Conservation (phyloP, 2,113 vertebrate genomes). For the Coryphaenoides rupestris region DNA sequence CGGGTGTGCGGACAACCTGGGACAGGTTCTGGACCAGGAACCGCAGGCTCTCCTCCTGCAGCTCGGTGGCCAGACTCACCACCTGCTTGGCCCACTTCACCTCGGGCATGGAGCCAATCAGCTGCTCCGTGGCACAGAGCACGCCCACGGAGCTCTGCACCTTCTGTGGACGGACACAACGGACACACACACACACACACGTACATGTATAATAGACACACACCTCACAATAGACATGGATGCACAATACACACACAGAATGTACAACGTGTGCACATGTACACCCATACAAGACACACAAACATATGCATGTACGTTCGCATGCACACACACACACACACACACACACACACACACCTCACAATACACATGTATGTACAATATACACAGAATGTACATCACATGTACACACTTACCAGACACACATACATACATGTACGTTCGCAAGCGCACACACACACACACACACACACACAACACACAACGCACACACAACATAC, state of each 20-base stretch:
- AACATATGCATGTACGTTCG: too few species aligned
- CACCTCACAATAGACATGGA: conserved; percentile 9
- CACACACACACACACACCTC: too few species aligned
- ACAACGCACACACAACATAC: too few species aligned
- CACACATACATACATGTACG: too few species aligned
- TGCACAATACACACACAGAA: not conserved
- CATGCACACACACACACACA: too few species aligned
- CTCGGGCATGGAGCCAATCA: conserved; percentile 83
- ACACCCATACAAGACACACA: too few species aligned
- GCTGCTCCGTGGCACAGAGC: conserved; percentile 83
- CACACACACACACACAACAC: too few species aligned
- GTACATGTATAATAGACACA: conserved; percentile 21
- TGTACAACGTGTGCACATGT: too few species aligned
- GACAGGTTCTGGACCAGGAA: conserved; percentile 82
- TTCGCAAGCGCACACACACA: too few species aligned
- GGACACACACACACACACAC: not conserved
- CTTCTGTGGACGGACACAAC: conserved; percentile 64
- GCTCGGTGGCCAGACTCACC: conserved; percentile 72
- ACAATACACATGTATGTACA: too few species aligned
- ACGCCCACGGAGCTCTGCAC: conserved; percentile 79
- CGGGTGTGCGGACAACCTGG: conserved; percentile 73
- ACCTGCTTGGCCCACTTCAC: conserved; percentile 89
- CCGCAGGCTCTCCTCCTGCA: conserved; percentile 81
- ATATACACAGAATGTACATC: too few species aligned
- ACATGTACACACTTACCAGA: too few species aligned